Evolutionary conservation across 2,113 vertebrate genomes (phyloP).

Genomic region (Todiramphus chloris): DNA sequence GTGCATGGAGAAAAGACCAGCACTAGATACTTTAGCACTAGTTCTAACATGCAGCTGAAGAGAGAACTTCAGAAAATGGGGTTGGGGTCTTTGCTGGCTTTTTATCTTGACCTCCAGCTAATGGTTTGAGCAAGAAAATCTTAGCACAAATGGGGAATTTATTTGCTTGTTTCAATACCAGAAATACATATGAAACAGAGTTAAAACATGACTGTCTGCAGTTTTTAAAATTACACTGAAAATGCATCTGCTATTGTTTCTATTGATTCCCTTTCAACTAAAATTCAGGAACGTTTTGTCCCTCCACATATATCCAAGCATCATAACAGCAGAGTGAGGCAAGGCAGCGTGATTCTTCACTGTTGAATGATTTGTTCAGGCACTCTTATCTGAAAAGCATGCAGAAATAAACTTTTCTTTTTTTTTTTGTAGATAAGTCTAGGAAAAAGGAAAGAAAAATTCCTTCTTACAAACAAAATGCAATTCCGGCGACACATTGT

Average conservation of each 20-base stretch:
- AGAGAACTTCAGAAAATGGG: background rate
- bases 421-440: background rate
- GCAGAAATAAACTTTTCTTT: background rate
- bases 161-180: background rate
- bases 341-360: background rate
- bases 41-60: background rate
- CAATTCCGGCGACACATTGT: background rate
- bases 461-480: background rate
- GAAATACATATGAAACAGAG: background rate
- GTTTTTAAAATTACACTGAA: background rate
- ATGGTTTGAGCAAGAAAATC: background rate
- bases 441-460: background rate
- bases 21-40: background rate
- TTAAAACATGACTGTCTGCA: background rate
- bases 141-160: background rate
- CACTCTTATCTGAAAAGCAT: background rate
- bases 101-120: background rate
- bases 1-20: background rate
- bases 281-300: background rate
- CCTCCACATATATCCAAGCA: background rate
- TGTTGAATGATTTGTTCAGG: background rate
- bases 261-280: background rate
- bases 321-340: background rate
- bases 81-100: background rate
- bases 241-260: background rate